A percentile compares a stretch with the other conserved stretches of the same genome.
Evolutionary conservation across 2,888 invertebrate genomes (phyloP).

Genomic region (Petrophora chlorosata): DNA sequence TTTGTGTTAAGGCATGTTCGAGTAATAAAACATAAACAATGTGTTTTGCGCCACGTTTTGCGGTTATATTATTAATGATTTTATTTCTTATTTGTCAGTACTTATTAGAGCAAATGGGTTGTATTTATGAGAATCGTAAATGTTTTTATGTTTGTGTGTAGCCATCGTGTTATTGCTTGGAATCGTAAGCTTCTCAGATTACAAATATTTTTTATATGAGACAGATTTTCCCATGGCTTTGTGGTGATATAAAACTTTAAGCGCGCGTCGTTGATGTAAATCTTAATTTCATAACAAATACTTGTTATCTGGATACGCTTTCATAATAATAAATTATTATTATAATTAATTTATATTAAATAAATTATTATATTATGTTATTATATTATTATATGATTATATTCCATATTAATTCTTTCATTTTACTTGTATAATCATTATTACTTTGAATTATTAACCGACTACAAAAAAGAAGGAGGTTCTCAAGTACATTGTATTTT

Average conservation of each 20-base stretch:
- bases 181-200: constrained; percentile 23
- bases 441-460: too few relatives aligned
- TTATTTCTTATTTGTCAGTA: constrained; percentile 24
- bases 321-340: too few relatives aligned
- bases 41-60: constrained; percentile 36
- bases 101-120: constrained; percentile 25
- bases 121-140: constrained; percentile 23
- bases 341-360: too few relatives aligned
- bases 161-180: constrained; percentile 19
- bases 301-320: background rate
- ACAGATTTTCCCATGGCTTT: constrained; percentile 13
- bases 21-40: constrained; percentile 59
- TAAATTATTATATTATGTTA: too few relatives aligned
- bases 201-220: constrained; percentile 17
- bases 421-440: too few relatives aligned
- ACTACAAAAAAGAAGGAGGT: too few relatives aligned
- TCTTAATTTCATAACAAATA: constrained; percentile 14
- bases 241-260: constrained; percentile 13
- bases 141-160: constrained; percentile 16
- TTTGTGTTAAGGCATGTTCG: constrained; percentile 58
- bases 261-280: constrained; percentile 11
- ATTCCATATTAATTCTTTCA: too few relatives aligned
- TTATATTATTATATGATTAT: too few relatives aligned
- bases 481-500: too few relatives aligned
- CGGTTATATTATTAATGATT: constrained; percentile 26